Conservation (phyloP, 2,797 vertebrate species). For the Poeciliopsis infans region DNA sequence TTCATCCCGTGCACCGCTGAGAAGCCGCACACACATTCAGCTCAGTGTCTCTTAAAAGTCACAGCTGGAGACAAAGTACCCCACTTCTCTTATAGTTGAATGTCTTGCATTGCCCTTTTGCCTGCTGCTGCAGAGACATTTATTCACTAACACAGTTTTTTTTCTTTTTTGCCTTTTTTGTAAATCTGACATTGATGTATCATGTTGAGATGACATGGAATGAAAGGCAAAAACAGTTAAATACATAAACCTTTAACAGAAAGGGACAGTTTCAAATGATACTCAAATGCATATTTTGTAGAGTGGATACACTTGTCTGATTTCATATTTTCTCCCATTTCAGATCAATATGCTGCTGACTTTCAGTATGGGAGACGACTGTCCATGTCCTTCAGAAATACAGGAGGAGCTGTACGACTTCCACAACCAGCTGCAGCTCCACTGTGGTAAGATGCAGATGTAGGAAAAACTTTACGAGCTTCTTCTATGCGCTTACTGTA, state of each 20-base stretch:
- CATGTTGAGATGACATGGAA: conserved; percentile 10
- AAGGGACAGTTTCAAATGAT: neutral
- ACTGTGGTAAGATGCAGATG: conserved; percentile 88
- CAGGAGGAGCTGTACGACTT: conserved; percentile 59
- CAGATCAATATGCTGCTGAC: conserved; percentile 99
- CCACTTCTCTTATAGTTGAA: conserved; percentile 54
- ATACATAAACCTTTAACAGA: neutral
- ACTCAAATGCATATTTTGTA: neutral
- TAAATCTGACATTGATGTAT: conserved; percentile 14
- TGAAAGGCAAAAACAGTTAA: neutral
- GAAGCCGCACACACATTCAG: conserved; percentile 15
- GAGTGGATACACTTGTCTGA: neutral
- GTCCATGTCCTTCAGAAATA: conserved; percentile 94
- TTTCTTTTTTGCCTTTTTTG: neutral
- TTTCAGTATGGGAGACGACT: conserved; percentile 94
- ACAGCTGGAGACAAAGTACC: conserved; percentile 57
- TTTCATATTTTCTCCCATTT: conserved; percentile 53
- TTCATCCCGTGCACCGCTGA: conserved; percentile 33
- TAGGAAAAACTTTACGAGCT: neutral
- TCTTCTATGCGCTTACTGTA: neutral
- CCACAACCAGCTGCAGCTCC: conserved; percentile 91
- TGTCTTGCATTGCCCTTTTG: conserved; percentile 49
- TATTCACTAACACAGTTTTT: conserved; percentile 3
- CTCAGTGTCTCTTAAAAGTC: conserved; percentile 42
- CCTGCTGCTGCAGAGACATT: conserved; percentile 31